These are phyloP conservation scores for Palythoa grandiflora DNA, from an alignment of 92 coral and sea anemone genomes.

Conservation along the genomic window DNA sequence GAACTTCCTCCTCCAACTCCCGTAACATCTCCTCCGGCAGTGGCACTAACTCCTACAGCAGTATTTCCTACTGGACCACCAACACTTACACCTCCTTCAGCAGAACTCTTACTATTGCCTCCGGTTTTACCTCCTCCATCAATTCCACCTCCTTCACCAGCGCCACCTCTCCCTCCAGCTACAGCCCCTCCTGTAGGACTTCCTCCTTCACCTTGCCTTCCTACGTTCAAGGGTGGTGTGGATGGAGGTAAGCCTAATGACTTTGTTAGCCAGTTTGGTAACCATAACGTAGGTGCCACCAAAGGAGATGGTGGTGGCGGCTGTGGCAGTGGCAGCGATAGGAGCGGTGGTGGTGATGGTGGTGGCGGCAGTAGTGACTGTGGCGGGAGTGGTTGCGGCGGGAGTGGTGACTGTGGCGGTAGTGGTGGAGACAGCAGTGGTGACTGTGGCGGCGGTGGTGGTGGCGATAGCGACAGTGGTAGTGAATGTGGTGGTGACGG, in stretches of 20 bases:
- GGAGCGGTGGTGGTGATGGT: background rate
- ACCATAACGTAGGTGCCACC: conserved; percentile 74
- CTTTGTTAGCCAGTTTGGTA: conserved; percentile 82
- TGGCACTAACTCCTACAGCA: conserved; percentile 35
- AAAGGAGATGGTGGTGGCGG: conserved; percentile 58
- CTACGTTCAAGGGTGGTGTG: conserved; percentile 29
- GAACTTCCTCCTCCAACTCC: background rate
- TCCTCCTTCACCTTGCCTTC: background rate
- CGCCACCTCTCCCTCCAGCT: background rate
- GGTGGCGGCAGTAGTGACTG: no score
- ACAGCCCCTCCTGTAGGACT: conserved; percentile 13
- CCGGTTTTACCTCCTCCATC: conserved; percentile 2
- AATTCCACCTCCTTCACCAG: background rate
- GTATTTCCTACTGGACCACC: background rate
- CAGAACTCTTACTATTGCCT: conserved; percentile 18
- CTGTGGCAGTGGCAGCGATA: background rate
- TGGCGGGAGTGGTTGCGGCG: no score
- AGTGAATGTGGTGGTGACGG: no score
- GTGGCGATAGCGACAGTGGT: no score
- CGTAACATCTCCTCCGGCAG: conserved; percentile 24
- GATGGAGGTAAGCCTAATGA: conserved; percentile 77
- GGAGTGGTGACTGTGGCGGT: no score
- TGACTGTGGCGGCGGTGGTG: no score
- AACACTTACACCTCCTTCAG: conserved; percentile 20
- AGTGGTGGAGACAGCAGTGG: no score